Evolutionary conservation across 2,797 vertebrate species (phyloP), one percentile per base, ranked within the genome.

Genomic region (Gymnocypris eckloni): DNA sequence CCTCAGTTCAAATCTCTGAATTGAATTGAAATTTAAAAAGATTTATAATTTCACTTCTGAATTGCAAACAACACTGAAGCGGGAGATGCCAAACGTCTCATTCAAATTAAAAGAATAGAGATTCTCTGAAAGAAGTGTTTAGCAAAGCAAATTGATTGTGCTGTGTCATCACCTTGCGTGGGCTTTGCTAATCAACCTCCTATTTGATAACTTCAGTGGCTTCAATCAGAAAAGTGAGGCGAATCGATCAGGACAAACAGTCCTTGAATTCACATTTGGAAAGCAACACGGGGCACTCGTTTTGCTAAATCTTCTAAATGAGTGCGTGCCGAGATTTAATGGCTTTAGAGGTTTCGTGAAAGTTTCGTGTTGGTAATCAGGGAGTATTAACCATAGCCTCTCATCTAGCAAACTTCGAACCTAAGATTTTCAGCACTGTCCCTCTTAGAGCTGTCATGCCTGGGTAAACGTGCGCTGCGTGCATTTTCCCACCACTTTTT

Each of bases 211-310:
- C 89, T 89, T 90, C 87, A 87, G 79, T 82, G 86, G 77, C 88
- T 87, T 90, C 90, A 90, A 89, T 89, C 87, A 89, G 87, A 90
- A 85, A 87, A 90, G 86, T 87, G 88, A 89, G 87, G 84, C 82
- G 84, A 87, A 90, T 90, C 90, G 88, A 90, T 90, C 87, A 81
- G 86, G 82, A 88, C 86, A 87, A 88, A 87, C 81, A 89, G 90
- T 88, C 90, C 88, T 89, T 90, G 88, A 89, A 89, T 89, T 89
- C 33, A 78, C 81, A 86, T 88, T 86, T 72, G 78, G 79, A 87
- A 85, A 83, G 72, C 69, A 87, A 85, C 71, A 66, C 22, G 22
- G 84, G 59, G 45, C 80, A 77, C 79, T 80, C 72, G 86, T 86
- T 86, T 73, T 78, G 59, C 85, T 66, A 76, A 81, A 87, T 70